A percentile compares a stretch with the other conserved stretches of the same genome.
Evolutionary conservation across 2,113 vertebrate species (phyloP).

Genomic region (Daboia siamensis): DNA sequence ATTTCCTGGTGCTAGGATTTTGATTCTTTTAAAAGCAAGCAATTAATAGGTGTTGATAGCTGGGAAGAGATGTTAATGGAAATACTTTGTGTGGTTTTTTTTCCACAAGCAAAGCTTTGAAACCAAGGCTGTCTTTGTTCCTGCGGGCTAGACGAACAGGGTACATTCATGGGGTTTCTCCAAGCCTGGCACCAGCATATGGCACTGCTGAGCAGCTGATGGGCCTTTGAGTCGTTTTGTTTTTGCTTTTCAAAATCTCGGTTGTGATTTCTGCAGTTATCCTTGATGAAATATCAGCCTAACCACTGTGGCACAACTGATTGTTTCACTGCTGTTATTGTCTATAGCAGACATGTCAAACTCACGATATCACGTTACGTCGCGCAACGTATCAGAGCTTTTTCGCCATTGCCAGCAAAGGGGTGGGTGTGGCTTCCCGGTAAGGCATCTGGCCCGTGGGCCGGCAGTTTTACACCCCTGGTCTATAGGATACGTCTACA

Average conservation of each 20-base stretch:
- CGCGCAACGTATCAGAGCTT: too few species aligned
- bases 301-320: not conserved
- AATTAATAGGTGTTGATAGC: not conserved
- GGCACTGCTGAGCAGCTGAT: not conserved
- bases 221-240: not conserved
- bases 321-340: not conserved
- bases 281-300: not conserved
- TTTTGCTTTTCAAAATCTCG: not conserved
- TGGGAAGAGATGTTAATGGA: not conserved
- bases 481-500: not conserved
- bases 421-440: too few species aligned
- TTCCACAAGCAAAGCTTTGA: not conserved
- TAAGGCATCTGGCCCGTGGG: too few species aligned
- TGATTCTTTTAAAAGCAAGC: not conserved
- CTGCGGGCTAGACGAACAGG: conserved; percentile 7
- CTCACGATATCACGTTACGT: too few species aligned
- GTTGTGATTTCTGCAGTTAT: not conserved
- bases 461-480: too few species aligned
- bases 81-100: not conserved
- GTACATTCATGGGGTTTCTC: not conserved
- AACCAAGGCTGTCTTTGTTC: conserved; percentile 11
- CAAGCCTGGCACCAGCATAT: not conserved
- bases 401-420: too few species aligned
- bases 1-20: not conserved
- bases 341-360: not conserved